These are phyloP conservation scores for Azorinus chamasolen DNA, from an alignment of 2,888 invertebrate genomes.

Conservation along the genomic window DNA sequence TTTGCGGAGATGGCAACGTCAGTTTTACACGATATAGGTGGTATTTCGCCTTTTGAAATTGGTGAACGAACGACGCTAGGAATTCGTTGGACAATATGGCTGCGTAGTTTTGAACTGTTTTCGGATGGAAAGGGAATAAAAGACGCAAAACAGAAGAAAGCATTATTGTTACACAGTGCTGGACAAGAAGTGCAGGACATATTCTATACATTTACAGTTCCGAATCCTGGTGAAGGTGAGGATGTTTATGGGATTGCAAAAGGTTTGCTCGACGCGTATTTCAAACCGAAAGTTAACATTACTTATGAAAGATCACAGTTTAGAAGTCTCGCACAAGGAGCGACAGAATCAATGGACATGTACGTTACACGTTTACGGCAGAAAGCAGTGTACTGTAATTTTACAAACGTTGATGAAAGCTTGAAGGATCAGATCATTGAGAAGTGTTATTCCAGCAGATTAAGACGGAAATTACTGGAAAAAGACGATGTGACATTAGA, in stretches of 20 bases:
- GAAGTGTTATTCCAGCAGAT: background rate
- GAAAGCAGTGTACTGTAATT: constrained; percentile 32
- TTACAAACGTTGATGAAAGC: constrained; percentile 38
- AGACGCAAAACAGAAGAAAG: constrained; percentile 20
- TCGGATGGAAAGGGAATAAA: constrained; percentile 15
- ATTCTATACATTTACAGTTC: constrained; percentile 23
- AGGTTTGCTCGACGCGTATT: constrained; percentile 24
- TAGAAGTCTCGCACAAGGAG: constrained; percentile 4
- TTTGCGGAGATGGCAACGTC: constrained; percentile 8
- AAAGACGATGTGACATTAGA: constrained; percentile 8
- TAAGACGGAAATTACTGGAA: constrained; percentile 19
- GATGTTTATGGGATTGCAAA: constrained; percentile 27
- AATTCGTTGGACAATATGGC: no score
- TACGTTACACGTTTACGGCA: constrained; percentile 34
- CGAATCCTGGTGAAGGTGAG: constrained; percentile 32
- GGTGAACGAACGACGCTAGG: no score
- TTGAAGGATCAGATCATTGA: constrained; percentile 25
- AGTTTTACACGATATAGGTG: constrained; percentile 5
- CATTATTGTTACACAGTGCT: constrained; percentile 31
- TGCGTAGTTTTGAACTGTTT: constrained; percentile 23
- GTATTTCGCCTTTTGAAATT: constrained; percentile 18
- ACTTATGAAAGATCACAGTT: constrained; percentile 28
- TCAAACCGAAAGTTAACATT: constrained; percentile 41
- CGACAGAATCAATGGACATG: constrained; percentile 19
- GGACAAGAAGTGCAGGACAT: constrained; percentile 30